Percentiles rank a stretch among this genome's conserved stretches.
Evolutionary conservation across 2,888 invertebrate genomes (phyloP).

Genomic region (Phortica okadai): DNA sequence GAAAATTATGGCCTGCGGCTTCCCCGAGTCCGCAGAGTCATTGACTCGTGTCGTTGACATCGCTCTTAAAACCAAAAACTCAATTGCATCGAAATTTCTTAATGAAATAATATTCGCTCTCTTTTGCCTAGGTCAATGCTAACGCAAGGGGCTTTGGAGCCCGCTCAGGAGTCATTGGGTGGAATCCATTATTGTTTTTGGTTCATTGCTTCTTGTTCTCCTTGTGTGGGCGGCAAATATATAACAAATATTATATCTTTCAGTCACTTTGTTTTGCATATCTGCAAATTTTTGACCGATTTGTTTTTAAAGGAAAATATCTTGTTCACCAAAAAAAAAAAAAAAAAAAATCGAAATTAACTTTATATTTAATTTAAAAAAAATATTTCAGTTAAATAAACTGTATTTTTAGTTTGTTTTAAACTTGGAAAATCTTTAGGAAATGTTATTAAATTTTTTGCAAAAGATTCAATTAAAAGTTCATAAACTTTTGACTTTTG

Average conservation of each 20-base stretch:
- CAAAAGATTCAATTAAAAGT: background rate
- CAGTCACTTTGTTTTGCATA: background rate
- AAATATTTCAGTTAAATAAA: background rate
- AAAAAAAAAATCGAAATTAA: too few species aligned
- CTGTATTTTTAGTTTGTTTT: background rate
- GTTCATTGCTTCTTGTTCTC: background rate
- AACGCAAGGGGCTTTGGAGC: conserved; percentile 17
- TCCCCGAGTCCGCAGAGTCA: conserved; percentile 15
- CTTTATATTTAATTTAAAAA: too few species aligned
- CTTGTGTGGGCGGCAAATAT: too few species aligned
- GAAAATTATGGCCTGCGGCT: background rate
- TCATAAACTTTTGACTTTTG: background rate
- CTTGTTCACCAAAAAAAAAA: too few species aligned
- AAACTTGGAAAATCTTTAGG: background rate
- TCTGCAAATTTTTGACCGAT: too few species aligned
- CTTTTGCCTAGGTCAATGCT: conserved; percentile 63
- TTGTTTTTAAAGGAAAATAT: too few species aligned
- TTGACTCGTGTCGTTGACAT: conserved; percentile 41
- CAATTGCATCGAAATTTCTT: conserved; percentile 32
- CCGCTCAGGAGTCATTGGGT: conserved; percentile 49
- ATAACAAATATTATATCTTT: too few species aligned
- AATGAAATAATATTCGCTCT: conserved; percentile 32
- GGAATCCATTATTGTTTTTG: conserved; percentile 24
- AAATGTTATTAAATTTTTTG: background rate
- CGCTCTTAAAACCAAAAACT: background rate